These are phyloP conservation scores for Margaritifera margaritifera DNA, from an alignment of 2,888 invertebrate species.

Conservation along the genomic window DNA sequence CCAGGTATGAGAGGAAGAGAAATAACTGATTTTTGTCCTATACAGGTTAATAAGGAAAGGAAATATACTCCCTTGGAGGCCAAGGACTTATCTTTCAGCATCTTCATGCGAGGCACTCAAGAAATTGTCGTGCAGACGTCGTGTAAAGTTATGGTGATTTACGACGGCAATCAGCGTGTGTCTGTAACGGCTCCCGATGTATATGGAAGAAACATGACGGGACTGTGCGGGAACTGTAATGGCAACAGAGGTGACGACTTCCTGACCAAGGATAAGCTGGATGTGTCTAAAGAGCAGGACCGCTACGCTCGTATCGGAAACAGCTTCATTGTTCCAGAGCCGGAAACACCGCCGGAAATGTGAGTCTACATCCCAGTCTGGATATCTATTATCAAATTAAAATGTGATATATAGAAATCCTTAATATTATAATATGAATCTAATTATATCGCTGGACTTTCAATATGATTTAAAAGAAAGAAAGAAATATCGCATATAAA, in stretches of 20 bases:
- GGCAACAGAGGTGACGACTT: constrained; percentile 30
- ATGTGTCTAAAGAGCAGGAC: constrained; percentile 21
- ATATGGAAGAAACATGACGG: constrained; percentile 26
- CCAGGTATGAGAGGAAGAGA: too few relatives aligned
- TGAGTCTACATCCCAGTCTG: constrained; percentile 5
- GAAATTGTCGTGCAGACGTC: constrained; percentile 25
- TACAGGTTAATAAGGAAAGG: constrained; percentile 12
- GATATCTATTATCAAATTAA: neutral
- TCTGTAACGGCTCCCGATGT: constrained; percentile 28
- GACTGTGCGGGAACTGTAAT: constrained; percentile 51
- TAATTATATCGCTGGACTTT: too few relatives aligned
- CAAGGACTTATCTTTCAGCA: constrained; percentile 6
- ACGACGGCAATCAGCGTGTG: constrained; percentile 36
- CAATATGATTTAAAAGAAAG: too few relatives aligned
- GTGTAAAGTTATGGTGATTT: constrained; percentile 42
- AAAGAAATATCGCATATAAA: too few relatives aligned
- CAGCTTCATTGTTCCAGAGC: constrained; percentile 41
- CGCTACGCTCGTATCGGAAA: constrained; percentile 31
- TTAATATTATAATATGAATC: too few relatives aligned
- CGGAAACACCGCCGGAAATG: constrained; percentile 14
- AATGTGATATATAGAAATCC: too few relatives aligned
- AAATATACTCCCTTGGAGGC: constrained; percentile 12
- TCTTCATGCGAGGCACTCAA: constrained; percentile 16
- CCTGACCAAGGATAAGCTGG: constrained; percentile 27
- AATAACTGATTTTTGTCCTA: neutral